Evolutionary conservation across 2,797 vertebrate genomes (phyloP), one percentile per base, ranked within the genome.

Genomic region (Mormyrops attenuatus): DNA sequence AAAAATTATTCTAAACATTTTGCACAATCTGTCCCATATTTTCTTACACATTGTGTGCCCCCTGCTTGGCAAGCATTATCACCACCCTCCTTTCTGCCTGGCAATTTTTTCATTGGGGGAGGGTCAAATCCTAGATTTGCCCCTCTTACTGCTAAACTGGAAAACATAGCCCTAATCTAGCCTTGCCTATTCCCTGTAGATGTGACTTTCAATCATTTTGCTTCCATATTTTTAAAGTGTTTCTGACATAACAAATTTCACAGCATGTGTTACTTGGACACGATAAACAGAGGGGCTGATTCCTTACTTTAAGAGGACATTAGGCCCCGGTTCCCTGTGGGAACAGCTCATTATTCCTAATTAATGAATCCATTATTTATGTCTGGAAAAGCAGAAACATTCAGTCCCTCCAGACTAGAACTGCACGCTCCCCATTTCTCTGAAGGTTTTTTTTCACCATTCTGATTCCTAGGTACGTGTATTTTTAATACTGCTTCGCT

Each of bases 331-430:
- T 44, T 41, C 73, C 34, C 38, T 44, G 38, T 7, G 38, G 73
- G 73, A 80, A 80, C 73, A 8, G 38, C 73, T 80, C 38, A 80
- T 80, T 85, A 85, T 53, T 85, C 49, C 17, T 85, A 85, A 50
- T 85, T 50, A 85, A 85, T 11, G 84, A 11, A 53, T 85, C 22
- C 11, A 85, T 52, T 85, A 52, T 85, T 22, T 85, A 50, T 15
- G 26, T 50, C 50, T 15, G 26, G 49, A 52, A 49, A 50, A 15
- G 22, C 26, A 85, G 84, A 85, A 85, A 50, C 34, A 22, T 41
- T 55, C 53, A 88, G n/a, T 80, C 73, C 73, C 73, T 80, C 5
- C 73, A 50, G 20, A 88, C 30, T 44, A 47, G 17, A 89, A 82
- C 53, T 82, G 20, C 3, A 57, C 8, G 88, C 69, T 50, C 84